These are phyloP conservation scores for Mus spicilegus DNA, from an alignment of 2,113 vertebrate genomes.

Conservation along the genomic window DNA sequence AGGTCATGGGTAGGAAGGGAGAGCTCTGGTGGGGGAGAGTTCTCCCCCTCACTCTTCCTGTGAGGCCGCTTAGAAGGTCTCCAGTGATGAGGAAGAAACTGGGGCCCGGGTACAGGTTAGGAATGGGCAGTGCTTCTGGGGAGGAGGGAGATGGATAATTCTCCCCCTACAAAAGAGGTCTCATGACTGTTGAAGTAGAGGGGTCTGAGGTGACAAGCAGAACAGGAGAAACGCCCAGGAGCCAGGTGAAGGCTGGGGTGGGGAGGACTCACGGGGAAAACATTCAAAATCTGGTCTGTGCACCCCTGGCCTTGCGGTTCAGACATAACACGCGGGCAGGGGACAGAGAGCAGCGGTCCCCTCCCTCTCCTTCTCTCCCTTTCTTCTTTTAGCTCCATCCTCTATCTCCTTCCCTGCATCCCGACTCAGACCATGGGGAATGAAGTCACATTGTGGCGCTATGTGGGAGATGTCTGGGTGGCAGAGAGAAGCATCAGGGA, in stretches of 20 bases:
- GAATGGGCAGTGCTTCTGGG: background rate
- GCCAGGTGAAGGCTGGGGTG: background rate
- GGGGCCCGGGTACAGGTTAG: background rate
- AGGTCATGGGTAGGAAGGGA: background rate
- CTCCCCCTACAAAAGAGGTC: background rate
- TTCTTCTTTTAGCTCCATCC: background rate
- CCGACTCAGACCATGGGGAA: background rate
- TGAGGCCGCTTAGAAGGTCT: background rate
- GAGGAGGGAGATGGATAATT: background rate
- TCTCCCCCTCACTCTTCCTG: background rate
- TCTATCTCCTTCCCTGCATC: background rate
- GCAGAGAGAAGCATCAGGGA: background rate
- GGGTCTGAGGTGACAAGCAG: background rate
- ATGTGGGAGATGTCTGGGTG: background rate
- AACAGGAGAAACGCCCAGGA: background rate
- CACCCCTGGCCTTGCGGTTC: background rate
- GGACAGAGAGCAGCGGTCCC: background rate
- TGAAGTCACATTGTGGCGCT: background rate
- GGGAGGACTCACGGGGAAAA: background rate
- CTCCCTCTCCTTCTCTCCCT: background rate
- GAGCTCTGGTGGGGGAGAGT: background rate
- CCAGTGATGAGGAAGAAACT: constrained; percentile 22
- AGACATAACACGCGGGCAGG: background rate
- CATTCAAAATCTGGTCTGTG: background rate
- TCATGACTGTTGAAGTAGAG: background rate